Percentiles rank a stretch among this genome's conserved stretches.
Conservation (phyloP, 92 coral and sea anemone species). For the Paramuricea clavata region DNA sequence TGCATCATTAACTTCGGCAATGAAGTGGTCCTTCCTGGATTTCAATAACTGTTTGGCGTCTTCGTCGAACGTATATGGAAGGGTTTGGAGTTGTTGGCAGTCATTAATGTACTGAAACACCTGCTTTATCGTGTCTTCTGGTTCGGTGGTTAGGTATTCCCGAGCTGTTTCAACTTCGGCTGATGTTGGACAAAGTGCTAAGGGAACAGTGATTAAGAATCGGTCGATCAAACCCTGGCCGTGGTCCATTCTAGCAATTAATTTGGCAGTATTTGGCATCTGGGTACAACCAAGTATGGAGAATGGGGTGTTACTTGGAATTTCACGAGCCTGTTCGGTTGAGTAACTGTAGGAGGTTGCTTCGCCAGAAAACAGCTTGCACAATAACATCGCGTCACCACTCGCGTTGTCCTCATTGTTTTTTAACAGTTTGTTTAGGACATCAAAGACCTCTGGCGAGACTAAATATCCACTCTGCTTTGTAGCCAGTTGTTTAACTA, state of each 20-base stretch:
- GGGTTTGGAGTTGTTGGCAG: slow-evolving; percentile 19
- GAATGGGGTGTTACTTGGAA: slow-evolving; percentile 53
- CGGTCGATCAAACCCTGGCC: slow-evolving; percentile 66
- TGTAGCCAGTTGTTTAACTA: slow-evolving; percentile 26
- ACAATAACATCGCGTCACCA: slow-evolving; percentile 57
- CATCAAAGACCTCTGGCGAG: slow-evolving; percentile 55
- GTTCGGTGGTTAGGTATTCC: slow-evolving; percentile 31
- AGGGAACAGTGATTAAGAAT: slow-evolving; percentile 55
- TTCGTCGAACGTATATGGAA: slow-evolving; percentile 27
- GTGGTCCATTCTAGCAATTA: slow-evolving; percentile 57
- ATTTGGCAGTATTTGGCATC: slow-evolving; percentile 53
- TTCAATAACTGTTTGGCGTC: slow-evolving; percentile 22
- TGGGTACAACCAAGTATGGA: slow-evolving; percentile 59
- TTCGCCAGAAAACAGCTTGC: slow-evolving; percentile 62
- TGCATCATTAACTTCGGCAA: slow-evolving; percentile 25
- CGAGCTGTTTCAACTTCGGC: slow-evolving; percentile 38
- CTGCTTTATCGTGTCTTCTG: slow-evolving; percentile 15
- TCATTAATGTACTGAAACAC: slow-evolving; percentile 9
- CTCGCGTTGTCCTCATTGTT: slow-evolving; percentile 56
- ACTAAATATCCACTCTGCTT: slow-evolving; percentile 12
- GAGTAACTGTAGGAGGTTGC: slow-evolving; percentile 31
- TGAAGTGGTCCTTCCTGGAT: slow-evolving; percentile 11
- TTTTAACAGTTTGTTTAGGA: slow-evolving; percentile 51
- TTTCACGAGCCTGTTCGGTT: slow-evolving; percentile 38
- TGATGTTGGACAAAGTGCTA: slow-evolving; percentile 64